Conservation (phyloP, 2,113 vertebrate genomes). For the Saimiri boliviensis region DNA sequence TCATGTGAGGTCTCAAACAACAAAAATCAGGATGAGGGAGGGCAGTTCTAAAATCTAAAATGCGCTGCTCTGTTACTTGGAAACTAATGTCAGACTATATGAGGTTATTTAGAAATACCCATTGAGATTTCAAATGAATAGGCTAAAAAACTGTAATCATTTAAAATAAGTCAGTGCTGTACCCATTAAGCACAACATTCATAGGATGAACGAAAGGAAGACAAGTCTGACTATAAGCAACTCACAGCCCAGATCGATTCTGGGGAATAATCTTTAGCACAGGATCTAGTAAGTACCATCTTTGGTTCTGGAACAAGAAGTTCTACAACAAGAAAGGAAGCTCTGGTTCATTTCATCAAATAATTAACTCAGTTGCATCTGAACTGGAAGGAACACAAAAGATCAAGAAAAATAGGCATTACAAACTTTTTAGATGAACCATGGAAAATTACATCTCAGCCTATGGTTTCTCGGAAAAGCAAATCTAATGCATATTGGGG, state of each 20-base stretch:
- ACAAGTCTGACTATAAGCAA: background rate
- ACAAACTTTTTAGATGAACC: background rate
- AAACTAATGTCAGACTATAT: background rate
- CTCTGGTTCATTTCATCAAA: background rate
- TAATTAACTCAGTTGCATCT: background rate
- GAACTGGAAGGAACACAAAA: background rate
- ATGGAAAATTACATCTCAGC: background rate
- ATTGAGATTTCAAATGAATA: background rate
- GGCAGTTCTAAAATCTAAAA: background rate
- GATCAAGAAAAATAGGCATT: background rate
- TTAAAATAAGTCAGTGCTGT: background rate
- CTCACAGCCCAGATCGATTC: background rate
- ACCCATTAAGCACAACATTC: background rate
- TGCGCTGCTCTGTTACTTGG: background rate
- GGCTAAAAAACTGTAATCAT: background rate
- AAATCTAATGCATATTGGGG: background rate
- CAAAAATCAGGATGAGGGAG: fast-evolving
- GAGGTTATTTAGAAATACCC: background rate
- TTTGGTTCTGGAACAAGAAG: background rate
- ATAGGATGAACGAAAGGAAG: background rate
- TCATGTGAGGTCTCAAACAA: background rate
- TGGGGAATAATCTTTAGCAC: background rate
- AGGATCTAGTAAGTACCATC: background rate
- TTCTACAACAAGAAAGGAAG: background rate
- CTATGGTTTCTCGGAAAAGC: background rate